Evolutionary conservation across 2,888 invertebrate species (phyloP).

Genomic region (Seladonia tumulorum): DNA sequence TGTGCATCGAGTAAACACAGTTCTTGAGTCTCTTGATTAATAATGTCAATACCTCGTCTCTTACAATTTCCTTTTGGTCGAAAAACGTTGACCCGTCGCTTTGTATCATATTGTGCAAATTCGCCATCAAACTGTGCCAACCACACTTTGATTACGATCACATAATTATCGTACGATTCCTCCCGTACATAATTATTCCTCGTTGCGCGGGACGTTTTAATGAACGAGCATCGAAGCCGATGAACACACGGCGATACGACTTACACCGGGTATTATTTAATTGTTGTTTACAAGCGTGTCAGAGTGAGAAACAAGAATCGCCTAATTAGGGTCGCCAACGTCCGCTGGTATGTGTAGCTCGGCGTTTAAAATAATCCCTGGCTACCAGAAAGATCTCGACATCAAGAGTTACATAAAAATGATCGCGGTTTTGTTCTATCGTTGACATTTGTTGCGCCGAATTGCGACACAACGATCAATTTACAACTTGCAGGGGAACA

Average conservation of each 20-base stretch:
- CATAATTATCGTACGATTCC: neutral
- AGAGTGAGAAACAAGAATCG: neutral
- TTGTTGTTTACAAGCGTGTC: neutral
- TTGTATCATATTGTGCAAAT: neutral
- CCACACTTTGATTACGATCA: neutral
- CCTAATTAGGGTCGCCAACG: slow-evolving; percentile 18
- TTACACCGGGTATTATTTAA: neutral
- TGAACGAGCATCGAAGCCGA: neutral
- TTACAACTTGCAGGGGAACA: neutral
- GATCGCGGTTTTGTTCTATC: neutral
- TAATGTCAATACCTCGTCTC: too few species aligned
- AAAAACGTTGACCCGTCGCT: neutral
- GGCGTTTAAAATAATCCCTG: neutral
- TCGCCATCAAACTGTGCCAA: neutral
- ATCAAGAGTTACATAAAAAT: slow-evolving; percentile 51
- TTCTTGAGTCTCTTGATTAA: too few species aligned
- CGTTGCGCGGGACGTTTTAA: neutral
- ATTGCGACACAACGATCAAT: slow-evolving; percentile 20
- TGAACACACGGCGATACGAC: neutral
- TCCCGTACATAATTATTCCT: neutral
- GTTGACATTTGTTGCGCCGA: slow-evolving; percentile 19
- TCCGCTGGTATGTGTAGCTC: neutral
- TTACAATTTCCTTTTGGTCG: too few species aligned
- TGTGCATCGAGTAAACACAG: too few species aligned
- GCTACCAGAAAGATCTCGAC: slow-evolving; percentile 6